A percentile compares a stretch with the other conserved stretches of the same genome.
These are phyloP conservation scores for Laterallus jamaicensis DNA, from an alignment of 2,113 vertebrate genomes.

Conservation along the genomic window DNA sequence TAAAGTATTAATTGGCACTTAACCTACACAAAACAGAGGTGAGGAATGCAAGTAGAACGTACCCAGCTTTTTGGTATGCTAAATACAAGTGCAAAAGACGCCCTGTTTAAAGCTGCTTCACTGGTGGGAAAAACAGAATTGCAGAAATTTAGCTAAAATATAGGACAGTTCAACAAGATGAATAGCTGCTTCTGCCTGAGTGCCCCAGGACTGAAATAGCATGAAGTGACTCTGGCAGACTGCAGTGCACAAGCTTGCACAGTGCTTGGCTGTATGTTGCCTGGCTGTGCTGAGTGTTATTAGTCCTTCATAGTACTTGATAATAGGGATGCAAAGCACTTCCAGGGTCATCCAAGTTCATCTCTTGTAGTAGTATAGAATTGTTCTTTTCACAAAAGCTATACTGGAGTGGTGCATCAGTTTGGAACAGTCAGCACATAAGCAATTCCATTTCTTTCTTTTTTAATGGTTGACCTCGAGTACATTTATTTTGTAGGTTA, in stretches of 20 bases:
- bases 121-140: neutral
- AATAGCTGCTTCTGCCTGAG: neutral
- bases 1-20: constrained; percentile 46
- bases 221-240: neutral
- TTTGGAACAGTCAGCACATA: neutral
- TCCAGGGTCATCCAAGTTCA: neutral
- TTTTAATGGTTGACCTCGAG: neutral
- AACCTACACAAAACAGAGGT: neutral
- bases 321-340: neutral
- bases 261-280: neutral
- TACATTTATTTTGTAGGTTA: neutral
- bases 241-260: neutral
- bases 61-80: neutral
- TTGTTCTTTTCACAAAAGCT: neutral
- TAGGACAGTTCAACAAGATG: neutral
- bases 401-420: neutral
- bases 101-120: neutral
- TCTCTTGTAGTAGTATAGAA: neutral
- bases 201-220: neutral
- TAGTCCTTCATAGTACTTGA: neutral
- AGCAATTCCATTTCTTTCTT: neutral
- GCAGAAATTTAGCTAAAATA: neutral
- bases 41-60: neutral
- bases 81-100: neutral
- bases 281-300: neutral